These are phyloP conservation scores for Druon quercuslanigerum DNA, from an alignment of 1,140 invertebrate species.

Conservation along the genomic window DNA sequence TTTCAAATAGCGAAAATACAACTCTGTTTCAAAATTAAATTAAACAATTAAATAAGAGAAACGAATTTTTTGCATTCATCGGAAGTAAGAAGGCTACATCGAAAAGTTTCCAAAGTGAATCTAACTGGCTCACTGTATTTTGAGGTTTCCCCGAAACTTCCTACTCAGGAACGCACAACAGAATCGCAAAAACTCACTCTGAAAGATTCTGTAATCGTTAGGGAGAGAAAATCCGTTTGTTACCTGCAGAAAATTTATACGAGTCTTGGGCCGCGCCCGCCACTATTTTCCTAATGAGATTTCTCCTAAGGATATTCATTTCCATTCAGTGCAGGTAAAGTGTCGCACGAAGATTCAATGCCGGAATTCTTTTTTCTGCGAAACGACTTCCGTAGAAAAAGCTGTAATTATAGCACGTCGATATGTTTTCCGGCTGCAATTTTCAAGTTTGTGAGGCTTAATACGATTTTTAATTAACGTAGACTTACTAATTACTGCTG, in stretches of 20 bases:
- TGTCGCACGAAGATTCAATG: constrained; percentile 25
- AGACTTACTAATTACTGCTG: neutral
- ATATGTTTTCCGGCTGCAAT: neutral
- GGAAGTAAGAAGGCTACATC: neutral
- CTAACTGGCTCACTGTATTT: constrained; percentile 28
- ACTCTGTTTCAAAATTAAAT: neutral
- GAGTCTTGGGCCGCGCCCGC: constrained; percentile 15
- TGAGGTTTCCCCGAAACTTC: constrained; percentile 8
- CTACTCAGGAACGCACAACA: constrained; percentile 13
- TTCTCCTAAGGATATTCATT: constrained; percentile 28
- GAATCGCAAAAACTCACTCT: constrained; percentile 25
- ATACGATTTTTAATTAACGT: neutral
- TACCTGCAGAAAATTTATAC: constrained; percentile 29
- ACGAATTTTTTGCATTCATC: constrained; percentile 6
- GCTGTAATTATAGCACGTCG: neutral
- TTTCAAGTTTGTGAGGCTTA: neutral
- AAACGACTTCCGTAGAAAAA: neutral
- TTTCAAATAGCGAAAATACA: neutral
- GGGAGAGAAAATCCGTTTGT: constrained; percentile 26
- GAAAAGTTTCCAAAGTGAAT: constrained; percentile 17
- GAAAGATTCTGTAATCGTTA: constrained; percentile 25
- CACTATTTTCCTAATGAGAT: constrained; percentile 30
- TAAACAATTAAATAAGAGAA: neutral
- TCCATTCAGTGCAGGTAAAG: constrained; percentile 22
- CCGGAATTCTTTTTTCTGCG: neutral